Base-by-base conservation (phyloP, 1,140 invertebrate genomes). In the Drosophila rufa region DNA sequence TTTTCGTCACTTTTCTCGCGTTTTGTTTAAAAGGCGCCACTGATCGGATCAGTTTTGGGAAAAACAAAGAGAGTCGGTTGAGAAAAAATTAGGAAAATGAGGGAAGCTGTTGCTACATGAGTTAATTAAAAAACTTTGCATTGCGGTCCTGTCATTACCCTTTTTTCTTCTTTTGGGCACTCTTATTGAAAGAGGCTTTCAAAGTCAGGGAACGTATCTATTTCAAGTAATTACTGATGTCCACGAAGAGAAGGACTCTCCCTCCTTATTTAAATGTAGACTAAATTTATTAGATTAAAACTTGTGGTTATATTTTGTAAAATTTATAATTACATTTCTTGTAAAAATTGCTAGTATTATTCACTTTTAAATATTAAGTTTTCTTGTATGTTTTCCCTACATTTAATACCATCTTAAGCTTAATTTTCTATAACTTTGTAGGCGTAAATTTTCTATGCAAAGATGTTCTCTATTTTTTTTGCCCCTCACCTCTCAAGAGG, bases 51-150 rank as follows among this genome's bases (percentile, higher is more conserved):
- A 80, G 77, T 87, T 78, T 42, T 55, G 7, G 12, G 38, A 25
- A 67, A 67, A 78, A 62, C 48, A 82, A 67, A 56, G 40, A 61
- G 51, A 47, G 38, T 42, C 36, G 45, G 33, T 22, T 30, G 36
- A 30, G 9, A 22, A 36, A 62, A 59, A 42, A 14, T 7, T n/a
- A 19, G 40, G 30, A 25, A 48, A 62, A 43, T 60, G 8, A 15
- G 45, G 48, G 33, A 36, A 51, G 45, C 58, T 42, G 51, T 43
- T 64, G 69, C 61, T 71, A 82, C 75, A 82, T 70, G 73, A 84
- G 80, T 87, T 87, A 87, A 89, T 87, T 89, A 87, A 87, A 87
- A 87, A 89, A 87, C 77, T 87, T 87, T 79, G 55, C 42, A 65
- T 55, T 59, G 53, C 60, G 68, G 77, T 85, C 60, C 58, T 25